Base-by-base conservation (phyloP, 2,113 vertebrate species). In the Rattus rattus region DNA sequence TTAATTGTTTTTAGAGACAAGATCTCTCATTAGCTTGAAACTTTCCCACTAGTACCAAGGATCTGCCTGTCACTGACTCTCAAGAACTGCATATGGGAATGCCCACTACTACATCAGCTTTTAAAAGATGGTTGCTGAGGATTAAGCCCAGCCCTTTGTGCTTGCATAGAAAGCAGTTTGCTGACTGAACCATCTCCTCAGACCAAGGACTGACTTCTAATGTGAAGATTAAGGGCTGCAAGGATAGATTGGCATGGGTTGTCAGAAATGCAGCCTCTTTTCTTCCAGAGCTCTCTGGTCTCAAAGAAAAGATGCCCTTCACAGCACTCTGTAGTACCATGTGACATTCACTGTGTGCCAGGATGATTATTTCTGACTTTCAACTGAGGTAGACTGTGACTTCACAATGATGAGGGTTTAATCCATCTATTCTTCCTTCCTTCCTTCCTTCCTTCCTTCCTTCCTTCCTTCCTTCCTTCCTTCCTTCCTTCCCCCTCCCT, bases 401-500 rank as follows among this genome's bases (percentile, higher is more conserved):
- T 75, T n/a, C 36, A 79, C 81, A 93, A 80, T 80, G 3, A 65
- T 24, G 91, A 7, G 33, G 84, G 59, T 36, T 91, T 83, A 69
- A 88, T 17, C 28, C n/a, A 70, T 67, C n/a, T 6, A 70, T 63
- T 17, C 10, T 49, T 43, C 59, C 24, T 84, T 30, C 22, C 13
- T 43, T 12, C 59, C 5, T 47, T 49, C 16, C 9, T 49, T 19
- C 28, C 33, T 52, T 2, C 30, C 11, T 13, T 16, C 39, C 9
- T 69, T 30, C 39, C 4, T 30, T 26, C 6, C 2, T 28, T 8
- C 4, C 16, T 22, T 30, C 8, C 9, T 12, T 14, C 3, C 3
- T 65, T 19, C 10, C 7, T 63, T n/a, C 9, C 2, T 47, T 12
- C 12, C 0, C 2, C 16, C 2, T 16, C 5, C 12, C 13, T 14